These are phyloP conservation scores for Cladorhizidae sp. DNA, from an alignment of 37 sponge, comb jelly and placozoan genomes.

Conservation along the genomic window DNA sequence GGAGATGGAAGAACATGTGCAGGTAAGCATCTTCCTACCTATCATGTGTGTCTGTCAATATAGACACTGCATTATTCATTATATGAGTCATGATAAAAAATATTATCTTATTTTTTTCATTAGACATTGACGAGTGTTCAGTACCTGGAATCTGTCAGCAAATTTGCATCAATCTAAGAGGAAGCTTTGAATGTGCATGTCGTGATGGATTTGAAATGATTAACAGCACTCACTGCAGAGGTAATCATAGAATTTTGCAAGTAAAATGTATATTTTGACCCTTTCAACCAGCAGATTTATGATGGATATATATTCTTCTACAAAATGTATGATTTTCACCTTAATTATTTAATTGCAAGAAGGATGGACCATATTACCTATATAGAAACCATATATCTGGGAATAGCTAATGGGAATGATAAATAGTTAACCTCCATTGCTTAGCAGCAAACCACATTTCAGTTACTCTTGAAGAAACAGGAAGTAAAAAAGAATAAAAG, in stretches of 20 bases:
- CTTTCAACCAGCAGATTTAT: neutral
- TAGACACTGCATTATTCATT: slow-evolving; percentile 25
- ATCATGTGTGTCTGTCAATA: slow-evolving; percentile 44
- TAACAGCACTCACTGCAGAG: slow-evolving; percentile 24
- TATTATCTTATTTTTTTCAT: slow-evolving; percentile 5
- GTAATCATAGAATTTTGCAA: too few relatives aligned
- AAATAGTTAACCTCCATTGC: too few relatives aligned
- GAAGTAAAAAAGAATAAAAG: too few relatives aligned
- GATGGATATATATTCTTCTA: too few relatives aligned
- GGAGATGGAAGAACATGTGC: slow-evolving; percentile 60
- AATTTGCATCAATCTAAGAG: slow-evolving; percentile 47
- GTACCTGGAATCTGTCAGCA: slow-evolving; percentile 39
- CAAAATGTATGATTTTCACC: too few relatives aligned
- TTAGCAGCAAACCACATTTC: too few relatives aligned
- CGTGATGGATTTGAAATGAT: slow-evolving; percentile 20
- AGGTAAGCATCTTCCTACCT: slow-evolving; percentile 39
- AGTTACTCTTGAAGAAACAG: too few relatives aligned
- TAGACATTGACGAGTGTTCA: slow-evolving; percentile 34
- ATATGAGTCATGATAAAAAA: too few relatives aligned
- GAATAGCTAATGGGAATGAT: too few relatives aligned
- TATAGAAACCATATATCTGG: too few relatives aligned
- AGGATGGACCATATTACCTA: too few relatives aligned
- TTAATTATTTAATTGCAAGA: too few relatives aligned
- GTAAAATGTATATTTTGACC: neutral
- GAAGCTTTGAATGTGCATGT: slow-evolving; percentile 54